Evolutionary conservation across 2,113 vertebrate species (phyloP).

Genomic region (Clinocottus analis): DNA sequence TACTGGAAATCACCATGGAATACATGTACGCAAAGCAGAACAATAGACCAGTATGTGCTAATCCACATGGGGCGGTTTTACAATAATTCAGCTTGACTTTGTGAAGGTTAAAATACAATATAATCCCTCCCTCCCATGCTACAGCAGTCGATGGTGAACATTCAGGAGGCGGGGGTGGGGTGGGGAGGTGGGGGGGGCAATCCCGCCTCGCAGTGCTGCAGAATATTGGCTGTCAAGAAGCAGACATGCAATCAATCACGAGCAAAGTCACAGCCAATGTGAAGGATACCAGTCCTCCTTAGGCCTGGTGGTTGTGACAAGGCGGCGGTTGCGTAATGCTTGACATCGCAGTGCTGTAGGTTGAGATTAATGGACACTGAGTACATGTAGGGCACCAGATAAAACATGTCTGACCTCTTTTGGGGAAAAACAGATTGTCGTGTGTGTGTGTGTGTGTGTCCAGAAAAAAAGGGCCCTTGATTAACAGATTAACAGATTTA

Average conservation of each 20-base stretch:
- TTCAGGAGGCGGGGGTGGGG: background rate
- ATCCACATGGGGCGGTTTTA: conserved; percentile 55
- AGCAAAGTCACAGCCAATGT: conserved; percentile 75
- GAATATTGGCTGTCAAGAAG: conserved; percentile 74
- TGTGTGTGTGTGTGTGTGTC: background rate
- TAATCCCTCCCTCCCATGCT: background rate
- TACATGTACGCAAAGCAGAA: conserved; percentile 60
- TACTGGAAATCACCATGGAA: conserved; percentile 40
- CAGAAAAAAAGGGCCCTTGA: conserved; percentile 32
- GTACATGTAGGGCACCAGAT: conserved; percentile 59
- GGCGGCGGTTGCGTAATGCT: conserved; percentile 55
- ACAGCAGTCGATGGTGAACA: conserved; percentile 40
- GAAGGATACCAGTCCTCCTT: conserved; percentile 70
- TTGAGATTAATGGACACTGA: conserved; percentile 74
- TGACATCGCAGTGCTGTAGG: conserved; percentile 45
- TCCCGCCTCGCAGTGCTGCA: conserved; percentile 42
- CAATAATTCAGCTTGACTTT: conserved; percentile 59
- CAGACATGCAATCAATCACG: conserved; percentile 78
- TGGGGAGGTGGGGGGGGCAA: background rate
- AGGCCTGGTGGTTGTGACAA: conserved; percentile 58
- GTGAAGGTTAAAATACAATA: conserved; percentile 63
- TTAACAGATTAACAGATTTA: conserved; percentile 29
- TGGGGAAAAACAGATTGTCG: conserved; percentile 36
- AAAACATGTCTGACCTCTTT: conserved; percentile 50
- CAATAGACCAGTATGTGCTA: conserved; percentile 25